A percentile compares a stretch with the other conserved stretches of the same genome.
phyloP scores from a whole-genome alignment of 2,113 vertebrate species.

The Xenopus borealis region DNA sequence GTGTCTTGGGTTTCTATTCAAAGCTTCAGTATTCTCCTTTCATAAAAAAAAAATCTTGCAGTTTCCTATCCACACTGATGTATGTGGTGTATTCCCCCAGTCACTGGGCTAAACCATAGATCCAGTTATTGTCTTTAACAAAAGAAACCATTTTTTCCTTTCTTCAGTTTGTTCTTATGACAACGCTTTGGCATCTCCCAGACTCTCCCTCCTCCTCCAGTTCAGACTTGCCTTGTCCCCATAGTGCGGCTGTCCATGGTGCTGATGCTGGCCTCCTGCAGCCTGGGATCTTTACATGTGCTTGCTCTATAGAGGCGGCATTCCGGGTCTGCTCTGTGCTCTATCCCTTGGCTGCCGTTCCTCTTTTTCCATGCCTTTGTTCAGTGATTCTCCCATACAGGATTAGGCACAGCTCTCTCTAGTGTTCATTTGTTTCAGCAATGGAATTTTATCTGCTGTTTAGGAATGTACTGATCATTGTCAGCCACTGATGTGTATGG shows the following conservation, averaged over 20 bases:
- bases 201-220: neutral
- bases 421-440: constrained; percentile 25
- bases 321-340: constrained; percentile 19
- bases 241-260: constrained; percentile 6
- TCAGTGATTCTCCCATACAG: constrained; percentile 6
- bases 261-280: neutral
- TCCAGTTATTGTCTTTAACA: constrained; percentile 1
- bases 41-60: neutral
- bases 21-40: constrained; percentile 20
- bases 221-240: neutral
- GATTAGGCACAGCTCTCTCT: constrained; percentile 40
- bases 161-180: neutral
- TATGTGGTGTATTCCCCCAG: neutral
- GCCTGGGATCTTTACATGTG: neutral
- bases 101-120: neutral
- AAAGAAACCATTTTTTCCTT: neutral
- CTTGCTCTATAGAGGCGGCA: constrained; percentile 3
- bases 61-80: neutral
- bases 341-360: constrained; percentile 21
- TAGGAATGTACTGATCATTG: constrained; percentile 17
- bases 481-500: neutral
- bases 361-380: constrained; percentile 17
- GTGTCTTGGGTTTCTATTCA: constrained; percentile 30
- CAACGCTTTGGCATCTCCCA: constrained; percentile 11
- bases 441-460: constrained; percentile 38